phyloP scores from a whole-genome alignment of 2,797 vertebrate species.

The Macropodus opercularis region DNA sequence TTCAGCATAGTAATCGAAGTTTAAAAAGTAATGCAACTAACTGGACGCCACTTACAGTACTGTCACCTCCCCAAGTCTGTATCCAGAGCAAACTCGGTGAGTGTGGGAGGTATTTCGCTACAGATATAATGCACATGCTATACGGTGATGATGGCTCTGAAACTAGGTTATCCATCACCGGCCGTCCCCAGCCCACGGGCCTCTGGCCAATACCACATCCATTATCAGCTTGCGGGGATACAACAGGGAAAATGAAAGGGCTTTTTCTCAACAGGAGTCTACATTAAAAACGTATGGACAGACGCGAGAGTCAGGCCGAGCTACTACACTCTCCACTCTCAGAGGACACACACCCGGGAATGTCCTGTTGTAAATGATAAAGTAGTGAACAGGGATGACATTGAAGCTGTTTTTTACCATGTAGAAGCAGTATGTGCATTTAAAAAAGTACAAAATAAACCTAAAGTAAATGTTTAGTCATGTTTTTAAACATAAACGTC shows the following conservation, averaged over 20 bases:
- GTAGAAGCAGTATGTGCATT: not conserved
- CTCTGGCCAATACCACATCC: slow-evolving; percentile 75
- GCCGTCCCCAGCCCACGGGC: slow-evolving; percentile 57
- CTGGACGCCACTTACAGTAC: slow-evolving; percentile 27
- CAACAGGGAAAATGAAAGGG: slow-evolving; percentile 65
- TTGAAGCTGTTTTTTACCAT: not conserved
- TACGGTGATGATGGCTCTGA: slow-evolving; percentile 75
- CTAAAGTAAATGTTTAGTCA: not conserved
- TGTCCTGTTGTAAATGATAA: slow-evolving; percentile 45
- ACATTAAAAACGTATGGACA: slow-evolving; percentile 70
- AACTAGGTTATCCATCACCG: slow-evolving; percentile 81
- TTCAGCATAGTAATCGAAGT: not conserved
- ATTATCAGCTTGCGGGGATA: slow-evolving; percentile 73
- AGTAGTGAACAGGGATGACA: slow-evolving; percentile 9
- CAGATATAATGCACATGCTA: slow-evolving; percentile 75
- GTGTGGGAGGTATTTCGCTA: slow-evolving; percentile 36
- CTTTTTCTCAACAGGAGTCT: slow-evolving; percentile 62
- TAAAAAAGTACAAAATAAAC: not conserved
- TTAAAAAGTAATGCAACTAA: slow-evolving; percentile 25
- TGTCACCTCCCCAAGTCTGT: slow-evolving; percentile 16
- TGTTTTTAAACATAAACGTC: not conserved
- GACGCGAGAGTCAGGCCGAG: slow-evolving; percentile 52
- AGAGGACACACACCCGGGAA: slow-evolving; percentile 32
- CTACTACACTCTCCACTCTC: slow-evolving; percentile 23
- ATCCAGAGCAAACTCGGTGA: slow-evolving; percentile 39